Conservation (phyloP, 2,797 vertebrate species). For the Poecilia gillii region DNA sequence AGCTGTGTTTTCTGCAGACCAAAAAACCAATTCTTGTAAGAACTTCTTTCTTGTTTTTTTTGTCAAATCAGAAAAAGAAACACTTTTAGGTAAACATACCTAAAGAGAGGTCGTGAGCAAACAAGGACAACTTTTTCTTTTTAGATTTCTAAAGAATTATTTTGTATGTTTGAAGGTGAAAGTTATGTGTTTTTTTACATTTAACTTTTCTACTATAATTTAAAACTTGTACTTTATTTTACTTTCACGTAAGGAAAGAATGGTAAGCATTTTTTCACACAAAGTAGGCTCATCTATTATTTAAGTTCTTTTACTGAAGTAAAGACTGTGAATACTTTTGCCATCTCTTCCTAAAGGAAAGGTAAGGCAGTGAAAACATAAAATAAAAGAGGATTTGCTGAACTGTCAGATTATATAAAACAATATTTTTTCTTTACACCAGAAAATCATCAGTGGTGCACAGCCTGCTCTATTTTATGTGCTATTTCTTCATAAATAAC, state of each 20-base stretch:
- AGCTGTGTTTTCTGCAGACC: not conserved
- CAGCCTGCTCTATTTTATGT: not conserved
- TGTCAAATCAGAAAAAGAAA: not conserved
- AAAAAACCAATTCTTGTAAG: not conserved
- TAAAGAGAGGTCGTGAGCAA: not conserved
- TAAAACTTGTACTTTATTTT: not conserved
- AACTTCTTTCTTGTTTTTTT: not conserved
- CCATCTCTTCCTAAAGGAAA: not conserved
- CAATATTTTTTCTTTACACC: not conserved
- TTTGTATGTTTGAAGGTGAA: not conserved
- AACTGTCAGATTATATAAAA: not conserved
- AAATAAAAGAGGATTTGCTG: not conserved
- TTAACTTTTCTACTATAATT: not conserved
- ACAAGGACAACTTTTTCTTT: not conserved
- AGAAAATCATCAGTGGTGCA: not conserved
- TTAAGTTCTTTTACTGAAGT: not conserved
- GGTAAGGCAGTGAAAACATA: not conserved
- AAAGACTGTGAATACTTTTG: not conserved
- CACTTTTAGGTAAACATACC: not conserved
- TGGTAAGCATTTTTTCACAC: not conserved
- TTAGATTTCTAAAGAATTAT: not conserved
- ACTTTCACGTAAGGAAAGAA: not conserved
- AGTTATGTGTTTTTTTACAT: not conserved
- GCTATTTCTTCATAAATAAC: not conserved
- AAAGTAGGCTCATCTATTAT: not conserved